Evolutionary conservation across 2,888 invertebrate genomes (phyloP).

Genomic region (Microchrysa polita): DNA sequence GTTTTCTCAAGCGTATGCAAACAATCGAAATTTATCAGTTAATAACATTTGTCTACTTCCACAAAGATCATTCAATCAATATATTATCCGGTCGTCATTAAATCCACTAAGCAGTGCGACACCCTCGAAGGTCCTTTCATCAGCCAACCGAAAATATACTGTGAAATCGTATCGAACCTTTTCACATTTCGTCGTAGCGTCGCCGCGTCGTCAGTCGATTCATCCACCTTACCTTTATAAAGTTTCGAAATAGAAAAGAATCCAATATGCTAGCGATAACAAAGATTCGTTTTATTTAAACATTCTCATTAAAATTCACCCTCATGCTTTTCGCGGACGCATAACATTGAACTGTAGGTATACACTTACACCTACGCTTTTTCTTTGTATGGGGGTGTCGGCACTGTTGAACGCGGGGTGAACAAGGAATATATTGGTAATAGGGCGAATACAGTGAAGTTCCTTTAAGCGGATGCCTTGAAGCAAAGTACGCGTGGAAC

Average conservation of each 20-base stretch:
- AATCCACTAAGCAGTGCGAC: not conserved
- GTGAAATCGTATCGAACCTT: constrained; percentile 3
- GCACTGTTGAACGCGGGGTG: too few species aligned
- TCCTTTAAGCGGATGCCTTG: constrained; percentile 17
- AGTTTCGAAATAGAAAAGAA: constrained; percentile 27
- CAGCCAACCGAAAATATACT: not conserved
- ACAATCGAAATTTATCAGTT: constrained; percentile 29
- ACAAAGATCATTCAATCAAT: constrained; percentile 6
- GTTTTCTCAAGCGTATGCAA: not conserved
- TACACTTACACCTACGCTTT: too few species aligned
- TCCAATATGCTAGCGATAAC: constrained; percentile 39
- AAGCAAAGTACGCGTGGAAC: not conserved
- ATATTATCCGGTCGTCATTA: not conserved
- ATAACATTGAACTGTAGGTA: not conserved
- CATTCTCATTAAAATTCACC: constrained; percentile 50
- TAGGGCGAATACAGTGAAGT: constrained; percentile 26
- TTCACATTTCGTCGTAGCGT: too few species aligned
- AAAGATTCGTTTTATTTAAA: constrained; percentile 50
- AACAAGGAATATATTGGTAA: constrained; percentile 3
- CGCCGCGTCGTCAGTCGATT: not conserved
- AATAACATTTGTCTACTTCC: constrained; percentile 26
- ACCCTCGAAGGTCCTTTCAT: not conserved
- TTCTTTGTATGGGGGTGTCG: not conserved
- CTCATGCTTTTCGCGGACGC: constrained; percentile 42
- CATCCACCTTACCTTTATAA: constrained; percentile 28